Percentiles rank a stretch among this genome's conserved stretches.
These are phyloP conservation scores for Oxygymnocypris stewartii DNA, from an alignment of 2,113 vertebrate species.

Conservation along the genomic window DNA sequence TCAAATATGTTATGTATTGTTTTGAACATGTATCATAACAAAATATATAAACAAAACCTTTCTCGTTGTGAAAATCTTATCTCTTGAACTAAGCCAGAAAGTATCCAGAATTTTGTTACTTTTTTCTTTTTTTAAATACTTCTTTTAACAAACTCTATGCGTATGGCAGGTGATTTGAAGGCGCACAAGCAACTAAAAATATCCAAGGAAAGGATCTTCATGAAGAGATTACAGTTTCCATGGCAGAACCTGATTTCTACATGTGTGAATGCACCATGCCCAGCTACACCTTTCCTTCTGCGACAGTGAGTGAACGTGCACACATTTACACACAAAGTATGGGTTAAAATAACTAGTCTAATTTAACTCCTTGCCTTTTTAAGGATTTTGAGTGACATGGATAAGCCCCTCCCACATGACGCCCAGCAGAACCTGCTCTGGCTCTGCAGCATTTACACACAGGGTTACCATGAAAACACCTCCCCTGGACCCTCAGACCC, in stretches of 20 bases:
- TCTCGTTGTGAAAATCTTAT: neutral
- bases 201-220: slow-evolving; percentile 79
- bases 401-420: slow-evolving; percentile 77
- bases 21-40: neutral
- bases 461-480: slow-evolving; percentile 58
- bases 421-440: slow-evolving; percentile 82
- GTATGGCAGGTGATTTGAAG: slow-evolving; percentile 64
- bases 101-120: neutral
- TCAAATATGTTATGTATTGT: neutral
- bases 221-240: slow-evolving; percentile 76
- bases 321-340: neutral
- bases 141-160: neutral
- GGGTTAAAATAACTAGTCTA: neutral
- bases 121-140: too few relatives aligned
- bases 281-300: slow-evolving; percentile 84
- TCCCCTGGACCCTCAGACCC: slow-evolving; percentile 54
- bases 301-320: slow-evolving; percentile 75
- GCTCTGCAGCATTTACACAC: slow-evolving; percentile 90
- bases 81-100: neutral
- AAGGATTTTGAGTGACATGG: slow-evolving; percentile 88
- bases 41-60: neutral
- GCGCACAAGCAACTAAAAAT: slow-evolving; percentile 70
- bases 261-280: slow-evolving; percentile 87
- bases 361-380: neutral
- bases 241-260: slow-evolving; percentile 84